A percentile compares a stretch with the other conserved stretches of the same genome.
phyloP scores from a whole-genome alignment of 2,113 vertebrate species.

The Ceyx margarethae region DNA sequence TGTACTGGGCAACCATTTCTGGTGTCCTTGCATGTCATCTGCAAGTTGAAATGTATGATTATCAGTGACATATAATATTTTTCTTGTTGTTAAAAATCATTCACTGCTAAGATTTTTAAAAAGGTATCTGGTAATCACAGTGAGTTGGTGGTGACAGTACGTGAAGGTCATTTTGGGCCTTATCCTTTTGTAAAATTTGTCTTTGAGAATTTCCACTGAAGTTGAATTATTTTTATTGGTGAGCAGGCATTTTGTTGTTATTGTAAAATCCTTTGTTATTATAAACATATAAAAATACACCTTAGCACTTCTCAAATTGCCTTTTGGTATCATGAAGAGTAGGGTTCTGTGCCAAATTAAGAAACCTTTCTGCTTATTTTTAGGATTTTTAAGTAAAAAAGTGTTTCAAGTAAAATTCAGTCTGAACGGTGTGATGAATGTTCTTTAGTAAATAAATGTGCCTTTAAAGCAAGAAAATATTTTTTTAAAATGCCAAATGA shows the following conservation, averaged over 20 bases:
- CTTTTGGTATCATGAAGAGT: background rate
- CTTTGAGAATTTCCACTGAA: background rate
- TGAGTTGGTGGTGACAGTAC: background rate
- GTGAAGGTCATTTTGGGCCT: background rate
- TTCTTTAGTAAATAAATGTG: background rate
- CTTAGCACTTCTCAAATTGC: background rate
- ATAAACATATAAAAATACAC: background rate
- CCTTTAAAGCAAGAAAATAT: background rate
- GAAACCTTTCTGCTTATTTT: background rate
- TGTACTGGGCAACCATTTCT: background rate
- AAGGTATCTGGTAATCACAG: background rate
- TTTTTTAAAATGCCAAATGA: background rate
- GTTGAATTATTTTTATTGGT: background rate
- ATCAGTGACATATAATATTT: background rate
- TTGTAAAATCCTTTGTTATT: background rate
- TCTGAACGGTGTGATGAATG: accelerated
- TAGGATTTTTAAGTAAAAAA: background rate
- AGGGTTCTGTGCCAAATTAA: background rate
- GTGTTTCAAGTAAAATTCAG: background rate
- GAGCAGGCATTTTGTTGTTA: background rate
- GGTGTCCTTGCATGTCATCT: background rate
- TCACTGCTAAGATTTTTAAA: background rate
- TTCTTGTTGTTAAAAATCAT: background rate
- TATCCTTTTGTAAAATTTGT: background rate
- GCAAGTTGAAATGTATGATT: background rate